These are phyloP conservation scores for Plotosus lineatus DNA, from an alignment of 2,113 vertebrate genomes.

Conservation along the genomic window DNA sequence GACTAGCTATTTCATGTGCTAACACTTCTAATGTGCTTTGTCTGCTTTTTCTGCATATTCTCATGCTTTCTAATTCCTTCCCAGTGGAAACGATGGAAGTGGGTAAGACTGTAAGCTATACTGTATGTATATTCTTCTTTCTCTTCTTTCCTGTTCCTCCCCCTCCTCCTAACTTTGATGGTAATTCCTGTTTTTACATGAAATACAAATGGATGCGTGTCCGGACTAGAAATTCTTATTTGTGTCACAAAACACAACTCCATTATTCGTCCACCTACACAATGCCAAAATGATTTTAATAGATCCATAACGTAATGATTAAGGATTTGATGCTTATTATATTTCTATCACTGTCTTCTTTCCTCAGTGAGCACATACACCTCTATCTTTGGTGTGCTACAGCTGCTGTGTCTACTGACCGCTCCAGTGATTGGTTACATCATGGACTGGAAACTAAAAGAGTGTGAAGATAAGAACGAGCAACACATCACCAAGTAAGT, in stretches of 20 bases:
- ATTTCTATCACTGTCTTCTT: background rate
- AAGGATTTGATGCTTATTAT: background rate
- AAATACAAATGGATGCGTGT: conserved; percentile 10
- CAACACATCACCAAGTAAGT: conserved; percentile 75
- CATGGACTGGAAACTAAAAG: conserved; percentile 96
- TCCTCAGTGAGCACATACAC: conserved; percentile 88
- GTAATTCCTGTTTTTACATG: conserved; percentile 28
- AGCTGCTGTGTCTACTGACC: conserved; percentile 92
- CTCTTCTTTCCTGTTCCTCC: background rate
- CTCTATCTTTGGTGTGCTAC: conserved; percentile 93
- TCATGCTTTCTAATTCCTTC: conserved; percentile 65
- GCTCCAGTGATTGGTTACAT: conserved; percentile 93
- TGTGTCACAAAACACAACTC: background rate
- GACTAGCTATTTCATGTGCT: conserved; percentile 35
- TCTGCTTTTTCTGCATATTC: conserved; percentile 47
- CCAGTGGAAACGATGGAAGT: conserved; percentile 73
- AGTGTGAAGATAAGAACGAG: conserved; percentile 84
- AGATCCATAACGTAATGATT: background rate
- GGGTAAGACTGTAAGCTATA: conserved; percentile 56
- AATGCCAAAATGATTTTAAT: background rate
- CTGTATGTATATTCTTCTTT: conserved; percentile 24
- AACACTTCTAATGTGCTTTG: conserved; percentile 38
- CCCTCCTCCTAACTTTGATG: conserved; percentile 44
- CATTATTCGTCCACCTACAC: background rate
- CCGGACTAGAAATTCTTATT: background rate